Evolutionary conservation across 2,113 vertebrate genomes (phyloP).

Genomic region (Oceanodroma tethys): DNA sequence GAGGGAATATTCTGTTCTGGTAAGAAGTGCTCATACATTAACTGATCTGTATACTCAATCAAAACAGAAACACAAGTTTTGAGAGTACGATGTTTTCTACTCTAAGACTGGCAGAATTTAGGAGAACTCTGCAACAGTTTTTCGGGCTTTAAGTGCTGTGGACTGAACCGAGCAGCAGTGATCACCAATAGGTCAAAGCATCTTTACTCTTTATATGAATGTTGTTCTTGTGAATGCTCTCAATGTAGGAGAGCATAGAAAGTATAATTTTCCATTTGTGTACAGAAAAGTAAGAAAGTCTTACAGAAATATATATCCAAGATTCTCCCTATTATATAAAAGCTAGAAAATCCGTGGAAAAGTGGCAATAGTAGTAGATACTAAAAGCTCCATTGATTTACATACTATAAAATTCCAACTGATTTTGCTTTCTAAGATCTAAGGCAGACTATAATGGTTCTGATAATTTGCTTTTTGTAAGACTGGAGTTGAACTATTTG

Average conservation of each 20-base stretch:
- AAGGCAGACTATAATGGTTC: not conserved
- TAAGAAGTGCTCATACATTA: not conserved
- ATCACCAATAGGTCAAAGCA: not conserved
- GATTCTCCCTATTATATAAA: not conserved
- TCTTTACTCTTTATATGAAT: not conserved
- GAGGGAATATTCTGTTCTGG: not conserved
- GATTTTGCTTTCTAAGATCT: not conserved
- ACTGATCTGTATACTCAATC: not conserved
- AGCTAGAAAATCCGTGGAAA: not conserved
- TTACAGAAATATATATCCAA: not conserved
- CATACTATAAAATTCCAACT: not conserved
- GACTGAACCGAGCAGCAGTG: not conserved
- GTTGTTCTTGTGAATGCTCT: not conserved
- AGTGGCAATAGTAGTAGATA: not conserved
- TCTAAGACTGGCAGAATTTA: not conserved
- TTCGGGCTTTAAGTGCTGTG: not conserved
- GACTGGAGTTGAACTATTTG: not conserved
- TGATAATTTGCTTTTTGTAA: not conserved
- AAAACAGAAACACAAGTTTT: not conserved
- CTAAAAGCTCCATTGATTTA: not conserved
- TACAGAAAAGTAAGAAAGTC: not conserved
- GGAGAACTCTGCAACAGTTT: not conserved
- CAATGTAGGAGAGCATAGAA: not conserved
- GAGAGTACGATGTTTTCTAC: not conserved
- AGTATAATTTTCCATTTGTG: not conserved